Evolutionary conservation across 1,140 invertebrate species (phyloP), one percentile per base, ranked within the genome.

Genomic region (Kradibia gibbosae): DNA sequence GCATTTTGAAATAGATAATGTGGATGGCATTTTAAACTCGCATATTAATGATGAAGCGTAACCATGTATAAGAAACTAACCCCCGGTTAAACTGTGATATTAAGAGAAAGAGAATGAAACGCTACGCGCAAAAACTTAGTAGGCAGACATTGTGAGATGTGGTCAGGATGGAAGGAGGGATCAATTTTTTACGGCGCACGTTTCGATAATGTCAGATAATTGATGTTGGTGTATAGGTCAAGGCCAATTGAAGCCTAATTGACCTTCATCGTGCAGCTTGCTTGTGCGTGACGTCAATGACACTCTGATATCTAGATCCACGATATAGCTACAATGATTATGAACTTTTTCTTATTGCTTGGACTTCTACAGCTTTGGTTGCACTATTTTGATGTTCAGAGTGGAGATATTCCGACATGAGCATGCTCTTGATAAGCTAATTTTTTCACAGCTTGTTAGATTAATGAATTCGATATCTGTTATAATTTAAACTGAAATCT

Each of bases 241-340:
- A 82, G 80, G 80, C 65, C 80, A 74, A 20, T 62, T 42, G 73
- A 72, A 74, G 36, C 74, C 78, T 50, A 36, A 65, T 65, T 77
- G 80, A 77, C 80, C 75, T 72, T 74, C 62, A 77, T 76, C 79
- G n/a, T 20, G 11, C 3, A 45, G 2, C 34, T 31, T n/a, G n/a
- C 36, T n/a, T 11, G 5, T 36, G 17, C 25, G 74, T 82, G 74
- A 77, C 80, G 80, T 82, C 80, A 57, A 77, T 82, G 80, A 82
- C 67, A 77, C 80, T 77, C 65, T 39, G 72, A 81, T 60, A 60
- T 34, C 45, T 73, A 1, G 31, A 34, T 48, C 4, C 8, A 28
- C 25, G 70, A 42, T n/a, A 42, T 36, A 0, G 42, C 8, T 25
- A 45, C 42, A 13, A 42, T 42, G 70, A 72, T 72, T 72, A 28